These are phyloP conservation scores for Brachirus orientalis DNA, from an alignment of 2,113 vertebrate species.

Conservation along the genomic window DNA sequence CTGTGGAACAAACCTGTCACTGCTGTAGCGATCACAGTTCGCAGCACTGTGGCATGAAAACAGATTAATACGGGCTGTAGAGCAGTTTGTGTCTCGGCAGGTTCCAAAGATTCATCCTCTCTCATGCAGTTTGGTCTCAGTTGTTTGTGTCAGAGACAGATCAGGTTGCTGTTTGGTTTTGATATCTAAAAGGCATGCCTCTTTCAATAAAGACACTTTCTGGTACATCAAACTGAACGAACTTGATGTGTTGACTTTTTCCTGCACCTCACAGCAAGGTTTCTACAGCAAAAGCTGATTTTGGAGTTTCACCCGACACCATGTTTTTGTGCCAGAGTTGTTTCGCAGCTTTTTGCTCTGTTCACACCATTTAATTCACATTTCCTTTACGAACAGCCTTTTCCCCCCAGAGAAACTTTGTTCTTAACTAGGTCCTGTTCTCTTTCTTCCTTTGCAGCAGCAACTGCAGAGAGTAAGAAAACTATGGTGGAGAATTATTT, in stretches of 20 bases:
- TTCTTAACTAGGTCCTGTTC: slow-evolving; percentile 14
- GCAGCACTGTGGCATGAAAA: slow-evolving; percentile 13
- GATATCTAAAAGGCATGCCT: slow-evolving; percentile 37
- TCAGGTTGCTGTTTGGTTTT: slow-evolving; percentile 33
- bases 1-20: not conserved
- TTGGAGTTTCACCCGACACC: not conserved
- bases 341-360: slow-evolving; percentile 17
- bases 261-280: no score
- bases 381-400: not conserved
- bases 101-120: slow-evolving; percentile 45
- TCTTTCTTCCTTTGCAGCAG: slow-evolving; percentile 3
- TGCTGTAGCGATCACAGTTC: slow-evolving; percentile 4
- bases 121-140: slow-evolving; percentile 11
- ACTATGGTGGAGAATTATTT: no score
- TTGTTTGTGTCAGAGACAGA: slow-evolving; percentile 16
- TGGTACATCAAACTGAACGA: slow-evolving; percentile 31
- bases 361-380: slow-evolving; percentile 20
- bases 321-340: slow-evolving; percentile 6
- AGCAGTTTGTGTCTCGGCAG: slow-evolving; percentile 4
- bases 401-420: not conserved
- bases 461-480: slow-evolving; percentile 2
- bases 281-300: not conserved
- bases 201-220: slow-evolving; percentile 59
- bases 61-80: not conserved
- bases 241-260: not conserved